Percentiles rank a stretch among this genome's conserved stretches.
phyloP scores from a whole-genome alignment of 2,113 vertebrate species.

The Hydrochoerus hydrochaeris region DNA sequence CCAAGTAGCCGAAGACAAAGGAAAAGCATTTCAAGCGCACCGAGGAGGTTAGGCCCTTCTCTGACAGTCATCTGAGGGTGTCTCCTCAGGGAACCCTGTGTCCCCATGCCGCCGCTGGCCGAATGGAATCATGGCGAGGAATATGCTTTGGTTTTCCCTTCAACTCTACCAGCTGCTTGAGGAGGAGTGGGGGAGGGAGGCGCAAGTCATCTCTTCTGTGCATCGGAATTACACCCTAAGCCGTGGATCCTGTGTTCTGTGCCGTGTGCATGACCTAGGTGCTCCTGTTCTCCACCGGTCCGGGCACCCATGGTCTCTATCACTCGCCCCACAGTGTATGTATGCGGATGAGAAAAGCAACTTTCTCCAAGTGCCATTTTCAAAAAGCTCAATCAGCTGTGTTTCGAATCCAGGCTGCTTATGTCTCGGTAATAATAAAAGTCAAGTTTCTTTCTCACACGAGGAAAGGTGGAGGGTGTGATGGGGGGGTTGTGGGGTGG shows the following conservation, averaged over 20 bases:
- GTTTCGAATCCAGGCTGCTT: neutral
- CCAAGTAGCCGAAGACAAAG: neutral
- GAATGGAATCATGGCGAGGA: neutral
- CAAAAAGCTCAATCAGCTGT: neutral
- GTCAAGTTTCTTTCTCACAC: neutral
- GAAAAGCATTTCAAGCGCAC: neutral
- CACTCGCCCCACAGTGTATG: fast-evolving
- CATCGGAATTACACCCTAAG: neutral
- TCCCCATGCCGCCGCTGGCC: neutral
- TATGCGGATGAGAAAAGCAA: neutral
- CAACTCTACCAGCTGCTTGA: neutral
- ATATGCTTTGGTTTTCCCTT: neutral
- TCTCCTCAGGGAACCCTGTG: neutral
- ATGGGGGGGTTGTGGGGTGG: neutral
- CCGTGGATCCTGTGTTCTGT: neutral
- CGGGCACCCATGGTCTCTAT: too few species aligned
- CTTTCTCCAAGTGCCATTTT: neutral
- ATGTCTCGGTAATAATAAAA: slow-evolving; percentile 24
- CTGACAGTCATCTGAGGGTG: neutral
- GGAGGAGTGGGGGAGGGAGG: neutral
- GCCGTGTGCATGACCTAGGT: fast-evolving
- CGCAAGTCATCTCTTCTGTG: neutral
- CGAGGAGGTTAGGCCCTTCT: neutral
- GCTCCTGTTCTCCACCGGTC: too few species aligned
- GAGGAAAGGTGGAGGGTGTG: neutral